Evolutionary conservation across 92 coral and sea anemone species (phyloP).

Genomic region (Phenganax stokvisi): DNA sequence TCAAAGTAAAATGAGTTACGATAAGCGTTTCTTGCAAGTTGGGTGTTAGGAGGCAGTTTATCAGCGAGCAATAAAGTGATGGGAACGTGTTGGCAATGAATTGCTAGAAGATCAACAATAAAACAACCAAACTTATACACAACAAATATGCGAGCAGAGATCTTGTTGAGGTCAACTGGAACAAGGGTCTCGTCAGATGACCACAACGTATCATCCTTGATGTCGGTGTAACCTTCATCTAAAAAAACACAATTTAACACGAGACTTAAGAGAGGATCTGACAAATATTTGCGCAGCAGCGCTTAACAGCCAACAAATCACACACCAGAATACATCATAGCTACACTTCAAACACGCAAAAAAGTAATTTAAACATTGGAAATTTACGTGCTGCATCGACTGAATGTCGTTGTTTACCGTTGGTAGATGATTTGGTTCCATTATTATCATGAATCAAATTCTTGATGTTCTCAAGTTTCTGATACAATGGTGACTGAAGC

Average conservation of each 20-base stretch:
- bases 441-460: constrained; percentile 69
- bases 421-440: constrained; percentile 53
- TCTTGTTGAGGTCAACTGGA: constrained; percentile 88
- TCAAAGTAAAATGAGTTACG: constrained; percentile 95
- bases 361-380: too few relatives aligned
- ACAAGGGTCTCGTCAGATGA: constrained; percentile 84
- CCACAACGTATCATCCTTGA: constrained; percentile 95
- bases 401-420: constrained; percentile 12
- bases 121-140: constrained; percentile 97
- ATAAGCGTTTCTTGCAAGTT: constrained; percentile 84
- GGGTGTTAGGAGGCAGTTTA: constrained; percentile 88
- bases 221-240: constrained; percentile 94
- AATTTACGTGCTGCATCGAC: too few relatives aligned
- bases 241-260: constrained; percentile 12
- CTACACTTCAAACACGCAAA: too few relatives aligned
- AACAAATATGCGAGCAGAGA: constrained; percentile 83
- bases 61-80: constrained; percentile 88
- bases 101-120: constrained; percentile 80
- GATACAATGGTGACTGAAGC: constrained; percentile 92
- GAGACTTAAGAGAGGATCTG: too few relatives aligned
- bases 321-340: too few relatives aligned
- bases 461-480: constrained; percentile 85
- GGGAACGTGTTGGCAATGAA: constrained; percentile 91
- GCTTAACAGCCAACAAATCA: too few relatives aligned
- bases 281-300: not conserved